Evolutionary conservation across 1,140 invertebrate species (phyloP).

Genomic region (Leptinotarsa texana): DNA sequence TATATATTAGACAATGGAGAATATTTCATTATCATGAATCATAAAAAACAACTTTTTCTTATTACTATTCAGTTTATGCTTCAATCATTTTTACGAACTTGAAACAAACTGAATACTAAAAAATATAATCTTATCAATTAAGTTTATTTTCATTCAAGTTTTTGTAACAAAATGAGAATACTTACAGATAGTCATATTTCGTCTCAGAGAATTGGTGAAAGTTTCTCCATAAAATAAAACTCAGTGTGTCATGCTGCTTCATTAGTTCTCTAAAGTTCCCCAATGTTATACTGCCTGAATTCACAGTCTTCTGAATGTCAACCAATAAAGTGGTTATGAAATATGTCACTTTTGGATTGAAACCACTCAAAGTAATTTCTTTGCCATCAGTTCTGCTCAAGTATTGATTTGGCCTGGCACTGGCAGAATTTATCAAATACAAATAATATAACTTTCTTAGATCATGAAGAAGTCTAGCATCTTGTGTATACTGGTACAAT

Average conservation of each 20-base stretch:
- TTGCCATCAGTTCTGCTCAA: slow-evolving; percentile 28
- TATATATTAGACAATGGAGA: too few species aligned
- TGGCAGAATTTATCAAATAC: slow-evolving; percentile 34
- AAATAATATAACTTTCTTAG: slow-evolving; percentile 33
- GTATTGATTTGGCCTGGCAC: slow-evolving; percentile 29
- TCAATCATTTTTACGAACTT: too few species aligned
- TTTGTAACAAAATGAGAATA: slow-evolving; percentile 18
- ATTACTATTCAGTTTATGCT: too few species aligned
- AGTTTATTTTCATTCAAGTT: not conserved
- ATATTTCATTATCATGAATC: too few species aligned
- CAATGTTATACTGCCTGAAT: slow-evolving; percentile 32
- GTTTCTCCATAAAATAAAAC: slow-evolving; percentile 48
- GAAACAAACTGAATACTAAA: too few species aligned
- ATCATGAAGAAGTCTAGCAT: slow-evolving; percentile 37
- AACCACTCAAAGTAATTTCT: slow-evolving; percentile 23
- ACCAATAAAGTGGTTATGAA: slow-evolving; percentile 38
- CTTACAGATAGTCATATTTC: slow-evolving; percentile 46
- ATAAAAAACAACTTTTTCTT: too few species aligned
- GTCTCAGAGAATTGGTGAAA: slow-evolving; percentile 41
- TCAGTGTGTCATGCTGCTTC: slow-evolving; percentile 42
- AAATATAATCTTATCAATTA: too few species aligned
- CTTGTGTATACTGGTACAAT: slow-evolving; percentile 29
- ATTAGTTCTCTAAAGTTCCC: slow-evolving; percentile 43
- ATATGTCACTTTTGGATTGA: slow-evolving; percentile 37
- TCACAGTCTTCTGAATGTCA: not conserved